phyloP scores from a whole-genome alignment of 2,797 vertebrate genomes.

The Cyclura pinguis region DNA sequence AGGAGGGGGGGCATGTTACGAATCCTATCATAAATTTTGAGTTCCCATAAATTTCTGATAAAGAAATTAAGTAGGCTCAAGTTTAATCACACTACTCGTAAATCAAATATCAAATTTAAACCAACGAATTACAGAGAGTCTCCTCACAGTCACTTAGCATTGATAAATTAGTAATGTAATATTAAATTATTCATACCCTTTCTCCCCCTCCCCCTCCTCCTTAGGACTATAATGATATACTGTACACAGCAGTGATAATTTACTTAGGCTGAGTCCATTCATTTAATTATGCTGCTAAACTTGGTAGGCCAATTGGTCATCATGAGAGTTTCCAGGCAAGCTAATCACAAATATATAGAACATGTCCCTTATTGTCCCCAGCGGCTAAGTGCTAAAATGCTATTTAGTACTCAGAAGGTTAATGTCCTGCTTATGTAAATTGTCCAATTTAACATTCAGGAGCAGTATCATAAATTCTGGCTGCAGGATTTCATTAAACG shows the following conservation, averaged over 20 bases:
- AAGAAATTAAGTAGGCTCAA: conserved; percentile 76
- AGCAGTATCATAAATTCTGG: conserved; percentile 88
- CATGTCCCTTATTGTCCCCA: conserved; percentile 88
- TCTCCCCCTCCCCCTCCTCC: conserved; percentile 69
- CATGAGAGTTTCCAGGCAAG: conserved; percentile 86
- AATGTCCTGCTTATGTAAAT: conserved; percentile 91
- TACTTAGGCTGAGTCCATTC: conserved; percentile 88
- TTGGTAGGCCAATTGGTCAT: conserved; percentile 88
- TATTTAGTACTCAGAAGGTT: conserved; percentile 89
- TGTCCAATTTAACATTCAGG: conserved; percentile 90
- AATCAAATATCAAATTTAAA: conserved; percentile 85
- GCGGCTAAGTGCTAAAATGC: conserved; percentile 89
- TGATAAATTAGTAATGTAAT: conserved; percentile 87
- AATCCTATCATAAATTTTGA: conserved; percentile 51
- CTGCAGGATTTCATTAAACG: conserved; percentile 90
- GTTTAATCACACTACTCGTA: conserved; percentile 78
- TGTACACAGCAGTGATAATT: conserved; percentile 86
- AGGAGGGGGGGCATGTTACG: not conserved
- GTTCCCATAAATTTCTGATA: conserved; percentile 72
- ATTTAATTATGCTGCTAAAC: conserved; percentile 89
- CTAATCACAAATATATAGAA: conserved; percentile 90
- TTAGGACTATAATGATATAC: conserved; percentile 83
- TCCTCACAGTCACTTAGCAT: conserved; percentile 82
- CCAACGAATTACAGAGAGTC: conserved; percentile 82
- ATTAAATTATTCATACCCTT: conserved; percentile 87